phyloP scores from a whole-genome alignment of 1,140 invertebrate genomes.

The Archegozetes longisetosus region DNA sequence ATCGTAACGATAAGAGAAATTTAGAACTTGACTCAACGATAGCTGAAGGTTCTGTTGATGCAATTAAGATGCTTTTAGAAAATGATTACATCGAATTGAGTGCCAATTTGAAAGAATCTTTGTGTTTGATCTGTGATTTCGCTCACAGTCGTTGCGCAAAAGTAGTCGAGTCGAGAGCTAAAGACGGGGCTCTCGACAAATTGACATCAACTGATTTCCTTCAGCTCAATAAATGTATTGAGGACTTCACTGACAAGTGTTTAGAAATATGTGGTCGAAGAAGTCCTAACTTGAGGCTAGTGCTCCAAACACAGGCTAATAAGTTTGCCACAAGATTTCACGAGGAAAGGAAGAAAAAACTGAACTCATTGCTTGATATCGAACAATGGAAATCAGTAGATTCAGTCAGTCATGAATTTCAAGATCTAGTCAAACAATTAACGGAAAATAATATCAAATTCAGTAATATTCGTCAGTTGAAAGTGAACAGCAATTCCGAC shows the following conservation, averaged over 20 bases:
- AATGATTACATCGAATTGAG: slow-evolving; percentile 49
- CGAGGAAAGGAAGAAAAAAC: slow-evolving; percentile 63
- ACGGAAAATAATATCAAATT: background rate
- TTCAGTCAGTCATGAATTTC: slow-evolving; percentile 60
- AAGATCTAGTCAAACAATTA: slow-evolving; percentile 50
- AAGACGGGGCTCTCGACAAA: slow-evolving; percentile 35
- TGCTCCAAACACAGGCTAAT: slow-evolving; percentile 66
- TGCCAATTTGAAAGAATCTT: slow-evolving; percentile 52
- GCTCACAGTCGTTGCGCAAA: slow-evolving; percentile 77
- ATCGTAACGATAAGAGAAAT: background rate
- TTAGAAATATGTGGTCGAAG: slow-evolving; percentile 56
- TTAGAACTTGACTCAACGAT: background rate
- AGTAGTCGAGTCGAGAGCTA: slow-evolving; percentile 50
- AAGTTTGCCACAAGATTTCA: slow-evolving; percentile 84
- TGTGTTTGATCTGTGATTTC: slow-evolving; percentile 67
- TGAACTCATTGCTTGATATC: slow-evolving; percentile 64
- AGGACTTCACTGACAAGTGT: slow-evolving; percentile 56
- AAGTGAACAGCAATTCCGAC: background rate
- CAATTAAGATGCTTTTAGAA: slow-evolving; percentile 38
- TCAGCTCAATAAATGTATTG: slow-evolving; percentile 55
- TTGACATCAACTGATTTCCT: slow-evolving; percentile 54
- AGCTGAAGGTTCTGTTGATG: background rate
- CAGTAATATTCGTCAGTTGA: background rate
- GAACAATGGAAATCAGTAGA: slow-evolving; percentile 90
- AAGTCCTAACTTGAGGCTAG: slow-evolving; percentile 59